These are phyloP conservation scores for Hyla sarda DNA, from an alignment of 2,113 vertebrate species.

Conservation along the genomic window DNA sequence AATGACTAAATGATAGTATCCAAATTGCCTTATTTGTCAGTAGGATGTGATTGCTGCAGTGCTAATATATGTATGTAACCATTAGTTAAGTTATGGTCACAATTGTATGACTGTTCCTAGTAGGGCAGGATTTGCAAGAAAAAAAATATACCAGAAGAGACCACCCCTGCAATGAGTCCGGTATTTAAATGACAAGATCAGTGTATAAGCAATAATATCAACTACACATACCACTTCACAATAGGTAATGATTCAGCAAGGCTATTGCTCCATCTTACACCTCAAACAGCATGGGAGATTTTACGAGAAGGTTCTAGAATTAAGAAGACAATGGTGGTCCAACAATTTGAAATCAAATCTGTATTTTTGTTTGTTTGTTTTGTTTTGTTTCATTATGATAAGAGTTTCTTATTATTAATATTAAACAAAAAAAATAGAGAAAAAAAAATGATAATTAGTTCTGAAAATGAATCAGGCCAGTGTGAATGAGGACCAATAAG, in stretches of 20 bases:
- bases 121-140: neutral
- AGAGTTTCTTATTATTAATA: neutral
- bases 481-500: neutral
- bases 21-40: conserved; percentile 10
- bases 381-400: neutral
- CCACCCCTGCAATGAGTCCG: neutral
- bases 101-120: neutral
- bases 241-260: neutral
- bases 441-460: neutral
- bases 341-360: neutral
- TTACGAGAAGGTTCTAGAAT: neutral
- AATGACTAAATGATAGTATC: conserved; percentile 20
- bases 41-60: neutral
- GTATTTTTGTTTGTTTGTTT: too few species aligned
- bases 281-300: neutral
- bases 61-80: neutral
- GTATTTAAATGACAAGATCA: neutral
- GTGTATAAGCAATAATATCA: neutral
- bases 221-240: neutral
- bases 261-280: neutral
- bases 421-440: neutral
- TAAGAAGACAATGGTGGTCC: neutral
- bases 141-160: neutral
- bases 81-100: neutral
- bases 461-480: neutral